Conservation (phyloP, 1,140 invertebrate species). For the Lutraria rhynchaena region DNA sequence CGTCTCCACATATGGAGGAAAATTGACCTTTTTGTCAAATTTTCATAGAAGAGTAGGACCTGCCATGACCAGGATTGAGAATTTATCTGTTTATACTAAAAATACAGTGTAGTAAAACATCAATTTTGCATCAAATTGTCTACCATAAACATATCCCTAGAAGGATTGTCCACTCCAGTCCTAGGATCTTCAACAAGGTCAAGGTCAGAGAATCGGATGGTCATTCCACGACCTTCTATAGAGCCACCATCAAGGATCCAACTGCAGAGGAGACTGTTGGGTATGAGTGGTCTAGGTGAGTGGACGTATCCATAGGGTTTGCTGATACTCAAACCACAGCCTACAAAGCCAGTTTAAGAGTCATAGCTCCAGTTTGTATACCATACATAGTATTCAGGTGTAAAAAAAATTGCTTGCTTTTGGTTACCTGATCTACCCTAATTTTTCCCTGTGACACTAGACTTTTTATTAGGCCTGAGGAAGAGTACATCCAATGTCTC, state of each 20-base stretch:
- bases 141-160: slow-evolving; percentile 12
- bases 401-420: not conserved
- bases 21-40: too few relatives aligned
- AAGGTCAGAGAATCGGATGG: not conserved
- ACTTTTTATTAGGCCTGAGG: not conserved
- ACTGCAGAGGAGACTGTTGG: not conserved
- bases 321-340: not conserved
- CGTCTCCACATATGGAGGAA: too few relatives aligned
- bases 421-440: not conserved
- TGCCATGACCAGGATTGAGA: too few relatives aligned
- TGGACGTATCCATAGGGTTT: not conserved
- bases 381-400: not conserved
- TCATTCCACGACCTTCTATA: not conserved
- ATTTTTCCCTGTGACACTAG: not conserved
- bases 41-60: too few relatives aligned
- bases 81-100: too few relatives aligned
- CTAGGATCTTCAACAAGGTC: not conserved
- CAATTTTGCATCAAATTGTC: too few relatives aligned
- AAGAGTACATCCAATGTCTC: not conserved
- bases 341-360: not conserved
- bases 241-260: not conserved
- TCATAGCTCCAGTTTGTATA: not conserved
- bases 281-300: not conserved
- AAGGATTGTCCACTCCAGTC: not conserved
- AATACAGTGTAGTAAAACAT: too few relatives aligned